A percentile compares a stretch with the other conserved stretches of the same genome.
Evolutionary conservation across 2,888 invertebrate genomes (phyloP).

Genomic region (Melipona beecheii): DNA sequence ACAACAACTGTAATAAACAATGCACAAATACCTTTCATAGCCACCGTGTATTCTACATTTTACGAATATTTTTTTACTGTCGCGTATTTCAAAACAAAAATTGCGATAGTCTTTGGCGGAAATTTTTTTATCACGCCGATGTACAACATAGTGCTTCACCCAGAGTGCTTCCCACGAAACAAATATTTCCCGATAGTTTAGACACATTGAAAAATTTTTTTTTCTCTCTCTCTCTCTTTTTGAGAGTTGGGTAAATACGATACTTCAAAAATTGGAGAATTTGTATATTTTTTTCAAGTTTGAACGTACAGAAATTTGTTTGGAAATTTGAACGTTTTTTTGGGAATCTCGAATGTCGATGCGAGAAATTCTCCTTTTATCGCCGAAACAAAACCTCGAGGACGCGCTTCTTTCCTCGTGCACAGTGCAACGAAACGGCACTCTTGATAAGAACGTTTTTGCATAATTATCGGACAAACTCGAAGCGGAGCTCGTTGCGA

Average conservation of each 20-base stretch:
- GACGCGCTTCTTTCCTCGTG: too few relatives aligned
- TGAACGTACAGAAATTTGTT: too few relatives aligned
- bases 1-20: too few relatives aligned
- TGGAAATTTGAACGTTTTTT: too few relatives aligned
- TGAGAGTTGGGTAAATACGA: too few relatives aligned
- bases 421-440: background rate
- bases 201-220: background rate
- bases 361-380: too few relatives aligned
- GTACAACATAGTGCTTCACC: background rate
- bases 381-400: background rate
- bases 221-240: background rate
- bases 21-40: too few relatives aligned
- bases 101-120: background rate
- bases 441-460: background rate
- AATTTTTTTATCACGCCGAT: background rate
- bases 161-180: background rate
- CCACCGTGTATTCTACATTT: background rate
- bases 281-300: too few relatives aligned
- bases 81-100: background rate
- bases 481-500: constrained; percentile 8
- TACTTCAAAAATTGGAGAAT: too few relatives aligned
- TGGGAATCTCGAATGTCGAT: too few relatives aligned
- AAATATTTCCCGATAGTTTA: background rate
- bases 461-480: constrained; percentile 22
- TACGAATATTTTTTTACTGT: background rate